phyloP scores from a whole-genome alignment of 2,797 vertebrate genomes.

The Cyclopterus lumpus region DNA sequence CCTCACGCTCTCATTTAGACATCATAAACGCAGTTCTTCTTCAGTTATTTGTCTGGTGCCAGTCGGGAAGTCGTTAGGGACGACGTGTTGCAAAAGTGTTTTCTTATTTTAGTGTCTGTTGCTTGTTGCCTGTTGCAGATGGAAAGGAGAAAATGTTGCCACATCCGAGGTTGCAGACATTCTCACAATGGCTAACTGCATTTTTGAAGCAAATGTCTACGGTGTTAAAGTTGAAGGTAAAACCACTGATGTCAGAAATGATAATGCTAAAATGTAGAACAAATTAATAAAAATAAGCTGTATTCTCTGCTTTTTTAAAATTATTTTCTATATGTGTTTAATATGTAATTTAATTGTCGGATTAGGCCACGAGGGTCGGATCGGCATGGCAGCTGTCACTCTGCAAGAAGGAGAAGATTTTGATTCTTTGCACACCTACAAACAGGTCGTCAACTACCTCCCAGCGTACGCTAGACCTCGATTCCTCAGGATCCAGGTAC shows the following conservation, averaged over 20 bases:
- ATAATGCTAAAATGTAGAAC: not conserved
- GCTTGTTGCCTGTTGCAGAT: conserved; percentile 74
- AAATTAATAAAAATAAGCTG: not conserved
- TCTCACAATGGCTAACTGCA: conserved; percentile 80
- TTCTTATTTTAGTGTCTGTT: not conserved
- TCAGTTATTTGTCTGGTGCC: not conserved
- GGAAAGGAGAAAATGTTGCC: conserved; percentile 97
- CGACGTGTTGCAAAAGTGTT: not conserved
- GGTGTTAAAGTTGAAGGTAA: conserved; percentile 91
- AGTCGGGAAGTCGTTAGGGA: not conserved
- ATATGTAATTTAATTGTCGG: not conserved
- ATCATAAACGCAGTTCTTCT: not conserved
- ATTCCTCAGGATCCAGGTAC: conserved; percentile 92
- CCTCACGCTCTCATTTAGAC: not conserved
- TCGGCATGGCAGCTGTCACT: conserved; percentile 89
- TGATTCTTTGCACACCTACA: conserved; percentile 81
- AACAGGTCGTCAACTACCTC: conserved; percentile 82
- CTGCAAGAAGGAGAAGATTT: conserved; percentile 85
- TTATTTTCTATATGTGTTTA: not conserved
- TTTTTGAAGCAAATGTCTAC: conserved; percentile 91
- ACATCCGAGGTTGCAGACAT: conserved; percentile 90
- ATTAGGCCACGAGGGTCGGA: conserved; percentile 89
- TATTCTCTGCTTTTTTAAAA: not conserved
- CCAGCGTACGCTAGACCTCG: conserved; percentile 87
- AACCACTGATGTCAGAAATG: not conserved